Conservation (phyloP, 2,113 vertebrate species). For the Bos indicus region DNA sequence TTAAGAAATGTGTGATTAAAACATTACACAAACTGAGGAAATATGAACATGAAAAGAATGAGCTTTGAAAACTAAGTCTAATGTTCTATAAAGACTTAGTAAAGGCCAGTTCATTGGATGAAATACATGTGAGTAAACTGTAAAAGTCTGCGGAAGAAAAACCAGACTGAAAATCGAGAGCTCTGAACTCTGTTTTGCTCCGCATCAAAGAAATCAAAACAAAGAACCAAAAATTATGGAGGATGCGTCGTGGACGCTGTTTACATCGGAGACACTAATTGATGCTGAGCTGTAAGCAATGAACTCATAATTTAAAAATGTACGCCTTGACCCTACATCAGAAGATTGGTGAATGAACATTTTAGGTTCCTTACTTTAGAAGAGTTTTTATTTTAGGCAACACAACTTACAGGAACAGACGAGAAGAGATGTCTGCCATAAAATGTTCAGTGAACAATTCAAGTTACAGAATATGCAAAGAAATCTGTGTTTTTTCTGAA, state of each 20-base stretch:
- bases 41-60: not conserved
- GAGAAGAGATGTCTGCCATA: not conserved
- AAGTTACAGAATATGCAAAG: not conserved
- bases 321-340: conserved; percentile 26
- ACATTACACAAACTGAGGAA: not conserved
- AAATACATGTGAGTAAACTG: not conserved
- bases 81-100: not conserved
- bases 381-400: not conserved
- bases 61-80: not conserved
- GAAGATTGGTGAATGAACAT: not conserved
- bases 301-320: conserved; percentile 36
- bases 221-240: conserved; percentile 45
- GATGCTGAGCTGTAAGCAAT: conserved; percentile 42
- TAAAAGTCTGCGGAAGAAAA: not conserved
- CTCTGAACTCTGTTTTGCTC: not conserved
- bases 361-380: conserved; percentile 26
- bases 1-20: not conserved
- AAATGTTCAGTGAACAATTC: not conserved
- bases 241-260: not conserved
- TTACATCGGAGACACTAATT: conserved; percentile 36
- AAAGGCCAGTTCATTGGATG: not conserved
- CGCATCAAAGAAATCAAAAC: conserved; percentile 59
- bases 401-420: not conserved
- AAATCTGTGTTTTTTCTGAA: not conserved
- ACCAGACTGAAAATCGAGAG: not conserved